Base-by-base conservation (phyloP, 2,113 vertebrate species). In the Amphilophus citrinellus region DNA sequence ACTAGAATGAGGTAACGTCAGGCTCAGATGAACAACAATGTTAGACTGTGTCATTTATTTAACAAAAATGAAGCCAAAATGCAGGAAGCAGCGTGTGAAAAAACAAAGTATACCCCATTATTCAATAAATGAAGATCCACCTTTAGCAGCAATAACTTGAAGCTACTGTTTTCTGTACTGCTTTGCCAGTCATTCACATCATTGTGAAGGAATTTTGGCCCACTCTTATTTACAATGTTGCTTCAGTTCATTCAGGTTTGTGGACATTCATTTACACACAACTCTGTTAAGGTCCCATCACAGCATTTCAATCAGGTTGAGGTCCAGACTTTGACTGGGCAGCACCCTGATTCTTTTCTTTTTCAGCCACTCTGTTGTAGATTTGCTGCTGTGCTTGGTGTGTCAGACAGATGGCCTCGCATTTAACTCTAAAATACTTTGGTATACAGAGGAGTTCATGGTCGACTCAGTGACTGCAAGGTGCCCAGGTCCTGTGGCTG, bases 31-130 rank as follows among this genome's bases (percentile, higher is more conserved):
- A 30, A 30, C 27, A 50, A 30, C 22, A 50, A 18, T 15, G 0
- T 68, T 68, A 47, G 27, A 22, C 65, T 68, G 65, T 18, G 65
- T 50, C 22, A 68, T 30, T 42, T 68, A 30, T 68, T 50, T 68
- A 24, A 30, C 42, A 50, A 68, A 68, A 47, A 50, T 27, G 10
- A 18, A 30, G 22, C 5, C 65, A 50, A 50, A 68, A 50, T 68
- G 42, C 42, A 27, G 39, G 22, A 66, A 68, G 44, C 39, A 22
- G 13, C 6, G 63, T 47, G 63, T 68, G n/a, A n/a, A 17, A 66
- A 68, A 68, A 44, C 39, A 10, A 4, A 68, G 17, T 9, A 0
- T 42, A 47, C 42, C 24, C 6, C 65, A 68, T 68, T 2, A 27
- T 68, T 15, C 5, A 66, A 24, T 42, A 66, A n/a, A 22, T 47